Evolutionary conservation across 2,113 vertebrate genomes (phyloP), one percentile per base, ranked within the genome.

Genomic region (Cephalophus harveyi): DNA sequence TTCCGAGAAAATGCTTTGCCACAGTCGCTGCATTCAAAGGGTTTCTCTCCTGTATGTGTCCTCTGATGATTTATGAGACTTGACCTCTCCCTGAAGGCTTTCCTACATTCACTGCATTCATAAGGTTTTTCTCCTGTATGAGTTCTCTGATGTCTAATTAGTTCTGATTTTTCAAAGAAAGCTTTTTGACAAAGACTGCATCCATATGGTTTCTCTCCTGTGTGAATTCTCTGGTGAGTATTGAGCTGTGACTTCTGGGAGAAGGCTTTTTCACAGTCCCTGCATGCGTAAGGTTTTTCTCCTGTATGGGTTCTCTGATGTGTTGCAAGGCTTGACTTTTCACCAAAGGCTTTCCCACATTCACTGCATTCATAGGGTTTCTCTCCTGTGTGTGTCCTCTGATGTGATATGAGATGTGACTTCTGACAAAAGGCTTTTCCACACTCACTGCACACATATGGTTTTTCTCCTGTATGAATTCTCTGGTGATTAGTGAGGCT

Each of bases 121-220:
- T 96, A 97, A 2, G 97, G 95, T 13, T 97, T 98, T 50, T 96
- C 96, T 74, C 97, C 98, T 43, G 97, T 98, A 9, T 97, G 98
- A 87, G 95, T 98, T 92, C 98, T 98, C 97, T 99, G 97, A 93
- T 99, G 99, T 15, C 98, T 98, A 92, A 98, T 98, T 82, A 99
- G 62, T 43, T 97, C 97, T 1, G 95, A 96, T 16, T 95, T 96
- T 84, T 97, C 94, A 94, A 97, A 97, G 36, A 98, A 98, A 4
- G 96, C 89, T 87, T 97, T 97, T 33, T 87, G 67, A 91, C 98
- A 98, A 64, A 97, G 88, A 79, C 85, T 84, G 48, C 97, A 98
- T 27, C 92, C 96, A 13, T 91, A 97, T 1, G 97, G 97, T 25
- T 97, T 98, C 87, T 98, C 95, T 59, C 96, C 97, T 3, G 82